These are phyloP conservation scores for Chinchilla lanigera DNA, from an alignment of 2,113 vertebrate genomes.

Conservation along the genomic window DNA sequence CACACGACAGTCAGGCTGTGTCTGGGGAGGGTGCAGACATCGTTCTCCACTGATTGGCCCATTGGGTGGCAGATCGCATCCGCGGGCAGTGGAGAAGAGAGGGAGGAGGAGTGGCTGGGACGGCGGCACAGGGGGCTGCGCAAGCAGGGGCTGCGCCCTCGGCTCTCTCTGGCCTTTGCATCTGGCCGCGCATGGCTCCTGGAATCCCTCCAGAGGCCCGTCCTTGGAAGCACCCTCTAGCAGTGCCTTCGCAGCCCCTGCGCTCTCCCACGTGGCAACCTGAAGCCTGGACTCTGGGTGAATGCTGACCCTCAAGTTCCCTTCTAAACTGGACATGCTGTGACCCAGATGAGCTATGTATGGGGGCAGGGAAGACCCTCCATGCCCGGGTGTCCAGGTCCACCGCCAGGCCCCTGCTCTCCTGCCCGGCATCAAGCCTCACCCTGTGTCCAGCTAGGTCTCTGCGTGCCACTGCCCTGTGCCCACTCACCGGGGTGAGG, in stretches of 20 bases:
- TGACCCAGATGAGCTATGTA: rapidly evolving
- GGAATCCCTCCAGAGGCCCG: too few species aligned
- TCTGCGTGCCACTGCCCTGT: neutral
- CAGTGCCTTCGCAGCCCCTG: neutral
- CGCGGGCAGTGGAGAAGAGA: neutral
- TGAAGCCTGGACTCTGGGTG: neutral
- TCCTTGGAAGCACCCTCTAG: too few species aligned
- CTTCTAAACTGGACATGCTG: too few species aligned
- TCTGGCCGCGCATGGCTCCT: neutral
- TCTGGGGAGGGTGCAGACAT: neutral
- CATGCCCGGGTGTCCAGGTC: too few species aligned
- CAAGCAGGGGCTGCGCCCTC: rapidly evolving
- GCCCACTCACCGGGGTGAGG: too few species aligned
- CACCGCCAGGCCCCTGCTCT: neutral
- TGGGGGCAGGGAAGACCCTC: neutral
- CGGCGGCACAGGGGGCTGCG: neutral
- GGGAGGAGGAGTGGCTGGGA: neutral
- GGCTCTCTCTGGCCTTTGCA: neutral
- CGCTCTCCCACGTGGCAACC: neutral
- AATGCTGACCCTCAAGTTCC: neutral
- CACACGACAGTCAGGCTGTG: neutral
- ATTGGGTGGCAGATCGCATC: neutral
- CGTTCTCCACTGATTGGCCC: neutral
- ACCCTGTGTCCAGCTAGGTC: neutral
- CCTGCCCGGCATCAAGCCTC: neutral